These are phyloP conservation scores for Lycopodina hypogea DNA, from an alignment of 37 sponge, comb jelly and placozoan genomes.

Conservation along the genomic window DNA sequence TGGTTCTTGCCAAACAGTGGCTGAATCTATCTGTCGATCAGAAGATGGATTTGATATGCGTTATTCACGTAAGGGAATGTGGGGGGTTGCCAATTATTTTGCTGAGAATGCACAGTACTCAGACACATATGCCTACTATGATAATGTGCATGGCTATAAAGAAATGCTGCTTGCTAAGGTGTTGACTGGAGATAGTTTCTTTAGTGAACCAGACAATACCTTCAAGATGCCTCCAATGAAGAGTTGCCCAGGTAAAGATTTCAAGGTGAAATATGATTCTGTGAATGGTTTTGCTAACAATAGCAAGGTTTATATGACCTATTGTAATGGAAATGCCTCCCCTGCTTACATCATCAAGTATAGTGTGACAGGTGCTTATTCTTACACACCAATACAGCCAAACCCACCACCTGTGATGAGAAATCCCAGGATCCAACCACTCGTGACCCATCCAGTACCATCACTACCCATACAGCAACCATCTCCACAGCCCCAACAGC, in stretches of 20 bases:
- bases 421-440: too few relatives aligned
- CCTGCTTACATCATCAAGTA: constrained; percentile 72
- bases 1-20: constrained; percentile 42
- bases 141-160: background rate
- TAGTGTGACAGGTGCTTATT: background rate
- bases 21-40: constrained; percentile 43
- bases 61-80: constrained; percentile 42
- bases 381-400: too few relatives aligned
- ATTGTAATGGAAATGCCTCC: constrained; percentile 75
- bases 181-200: constrained; percentile 47
- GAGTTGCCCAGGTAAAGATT: background rate
- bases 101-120: constrained; percentile 81
- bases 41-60: constrained; percentile 79
- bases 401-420: too few relatives aligned
- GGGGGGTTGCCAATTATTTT: constrained; percentile 81
- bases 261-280: constrained; percentile 64
- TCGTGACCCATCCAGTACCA: too few relatives aligned
- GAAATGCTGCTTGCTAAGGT: constrained; percentile 70
- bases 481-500: too few relatives aligned
- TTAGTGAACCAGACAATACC: constrained; percentile 19
- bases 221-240: constrained; percentile 67
- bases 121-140: constrained; percentile 39
- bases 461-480: too few relatives aligned
- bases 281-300: constrained; percentile 64
- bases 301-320: constrained; percentile 62